Evolutionary conservation across 2,888 invertebrate species (phyloP), one percentile per base, ranked within the genome.

Genomic region (Xanthia icteritia): DNA sequence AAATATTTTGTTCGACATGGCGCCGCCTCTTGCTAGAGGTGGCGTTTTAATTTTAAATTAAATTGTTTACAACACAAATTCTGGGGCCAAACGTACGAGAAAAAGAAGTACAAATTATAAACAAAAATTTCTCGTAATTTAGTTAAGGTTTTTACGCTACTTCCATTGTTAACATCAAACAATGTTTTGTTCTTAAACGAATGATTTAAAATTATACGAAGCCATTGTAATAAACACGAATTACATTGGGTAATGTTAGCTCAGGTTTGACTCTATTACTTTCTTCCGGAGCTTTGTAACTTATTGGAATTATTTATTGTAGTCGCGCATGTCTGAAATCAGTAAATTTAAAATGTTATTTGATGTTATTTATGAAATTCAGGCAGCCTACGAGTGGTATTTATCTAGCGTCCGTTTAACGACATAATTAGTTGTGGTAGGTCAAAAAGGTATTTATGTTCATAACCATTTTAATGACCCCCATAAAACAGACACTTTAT

Each of bases 31-130:
- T 51, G 66, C 70, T 45, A 36, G 79, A 79, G 79, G 76, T 76
- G 81, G 72, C 66, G 79, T 86, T 87, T 84, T 89, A 86, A 90
- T 91, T 89, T 89, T 91, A 73, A 84, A 82, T 71, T 76, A 85
- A 84, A 86, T 88, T 86, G 70, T 88, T 92, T 91, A 89, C 90
- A 82, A 94, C 93, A 94, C 90, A 93, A 93, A 93, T 92, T 94
- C 94, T 93, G 96, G 96, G 96, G 95, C 95, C 96, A 96, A 96
- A 93, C 86, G 90, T 93, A 94, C 95, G 95, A 94, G 94, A 93
- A 93, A 90, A 92, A 92, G 91, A 93, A 96, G 96, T 96, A 96
- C 96, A 96, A 96, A 95, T 93, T 93, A 92, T 76, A 92, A 88
- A 91, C 90, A 93, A 93, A 92, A 91, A 78, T 85, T 92, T 94